Conservation (phyloP, 92 coral and sea anemone genomes). For the Diadumene lineata region DNA sequence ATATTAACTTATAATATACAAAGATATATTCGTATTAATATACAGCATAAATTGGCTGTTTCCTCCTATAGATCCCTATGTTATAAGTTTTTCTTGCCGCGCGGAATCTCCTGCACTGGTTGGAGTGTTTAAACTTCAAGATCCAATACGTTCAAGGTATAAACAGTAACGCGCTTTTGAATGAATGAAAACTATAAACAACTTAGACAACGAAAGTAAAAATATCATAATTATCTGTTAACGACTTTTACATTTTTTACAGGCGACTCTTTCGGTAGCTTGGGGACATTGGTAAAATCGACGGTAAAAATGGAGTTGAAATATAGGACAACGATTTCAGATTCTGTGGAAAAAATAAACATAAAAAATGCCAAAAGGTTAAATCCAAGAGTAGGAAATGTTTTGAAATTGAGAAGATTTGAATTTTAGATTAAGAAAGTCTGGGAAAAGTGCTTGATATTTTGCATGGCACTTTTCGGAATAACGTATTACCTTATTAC, state of each 20-base stretch:
- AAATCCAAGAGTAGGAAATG: not conserved
- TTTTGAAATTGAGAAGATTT: not conserved
- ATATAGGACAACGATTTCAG: not conserved
- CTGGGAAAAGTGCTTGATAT: not conserved
- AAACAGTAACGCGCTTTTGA: not conserved
- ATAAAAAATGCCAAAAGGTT: not conserved
- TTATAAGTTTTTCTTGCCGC: not conserved
- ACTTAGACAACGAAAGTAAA: not conserved
- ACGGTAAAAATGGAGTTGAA: not conserved
- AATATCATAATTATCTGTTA: conserved; percentile 3
- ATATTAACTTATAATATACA: no score
- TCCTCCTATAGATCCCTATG: not conserved
- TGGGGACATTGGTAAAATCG: not conserved
- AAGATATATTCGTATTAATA: not conserved
- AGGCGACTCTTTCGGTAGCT: not conserved
- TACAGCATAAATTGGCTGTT: no score
- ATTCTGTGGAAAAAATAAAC: not conserved
- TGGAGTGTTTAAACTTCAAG: not conserved
- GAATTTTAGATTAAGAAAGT: not conserved
- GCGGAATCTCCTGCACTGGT: not conserved
- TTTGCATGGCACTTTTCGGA: no score
- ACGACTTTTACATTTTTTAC: not conserved
- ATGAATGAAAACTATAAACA: conserved; percentile 4
- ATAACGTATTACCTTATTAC: no score
- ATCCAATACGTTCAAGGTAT: not conserved